Evolutionary conservation across 2,113 vertebrate species (phyloP), one percentile per base, ranked within the genome.

Genomic region (Chrysochloris asiatica): DNA sequence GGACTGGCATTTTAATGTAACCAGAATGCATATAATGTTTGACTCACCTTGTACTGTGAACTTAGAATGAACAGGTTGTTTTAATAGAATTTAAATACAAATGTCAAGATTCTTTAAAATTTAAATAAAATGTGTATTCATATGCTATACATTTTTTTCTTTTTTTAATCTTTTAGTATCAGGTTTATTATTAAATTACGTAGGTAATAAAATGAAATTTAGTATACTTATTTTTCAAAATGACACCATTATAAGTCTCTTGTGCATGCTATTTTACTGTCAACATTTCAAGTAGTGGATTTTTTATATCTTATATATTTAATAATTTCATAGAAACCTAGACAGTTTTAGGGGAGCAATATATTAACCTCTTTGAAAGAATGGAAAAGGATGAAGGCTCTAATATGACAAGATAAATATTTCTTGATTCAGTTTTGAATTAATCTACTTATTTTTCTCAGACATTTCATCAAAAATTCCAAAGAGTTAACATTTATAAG

Each of bases 51-150:
- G n/a, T n/a, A n/a, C n/a, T n/a, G n/a, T n/a, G n/a, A n/a, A n/a
- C n/a, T n/a, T n/a, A n/a, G n/a, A n/a, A n/a, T n/a, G 65, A 90
- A 87, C 69, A 84, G 41, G 7, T 61, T 14, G 26, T 83, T 87
- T 75, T 63, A 73, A 63, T 91, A 84, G 38, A 79, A 89, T 89
- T n/a, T 92, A 82, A 86, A 85, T 69, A 67, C 22, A 45, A 85
- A 43, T 50, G 88, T 93, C n/a, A 85, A 48, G 92, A 76, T 82
- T 91, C 17, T 38, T 92, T 94, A 85, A 86, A 82, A 43, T 94
- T 41, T 65, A 54, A 88, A 16, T 61, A 16, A 84, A 82, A 50
- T 50, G 16, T 59, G 3, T 59, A 36, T 81, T 86, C 19, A 52
- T 90, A 90, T 84, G 45, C 3, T 90, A 48, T 26, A 84, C 1